These are phyloP conservation scores for Limnephilus rhombicus DNA, from an alignment of 2,888 invertebrate species.

Conservation along the genomic window DNA sequence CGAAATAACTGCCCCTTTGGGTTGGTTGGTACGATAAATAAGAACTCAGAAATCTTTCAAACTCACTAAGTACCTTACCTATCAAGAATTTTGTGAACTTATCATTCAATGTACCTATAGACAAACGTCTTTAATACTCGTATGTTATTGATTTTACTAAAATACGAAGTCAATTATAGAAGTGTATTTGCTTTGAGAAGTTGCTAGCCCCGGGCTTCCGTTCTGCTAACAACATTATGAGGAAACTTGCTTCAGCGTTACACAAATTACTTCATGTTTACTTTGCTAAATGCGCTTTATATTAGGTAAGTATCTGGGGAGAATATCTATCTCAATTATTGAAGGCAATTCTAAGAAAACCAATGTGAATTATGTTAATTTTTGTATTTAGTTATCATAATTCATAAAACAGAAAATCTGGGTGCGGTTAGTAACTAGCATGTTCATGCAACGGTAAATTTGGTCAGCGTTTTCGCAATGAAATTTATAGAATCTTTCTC, in stretches of 20 bases:
- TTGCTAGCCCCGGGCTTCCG: slow-evolving; percentile 5
- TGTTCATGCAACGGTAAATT: no score
- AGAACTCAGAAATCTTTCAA: not conserved
- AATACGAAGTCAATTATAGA: slow-evolving; percentile 28
- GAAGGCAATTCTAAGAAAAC: not conserved
- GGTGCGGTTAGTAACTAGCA: no score
- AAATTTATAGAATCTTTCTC: no score
- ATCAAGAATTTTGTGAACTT: not conserved
- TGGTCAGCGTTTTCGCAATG: no score
- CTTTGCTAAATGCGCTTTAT: slow-evolving; percentile 32
- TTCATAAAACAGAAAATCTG: not conserved
- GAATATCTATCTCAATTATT: not conserved
- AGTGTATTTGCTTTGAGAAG: slow-evolving; percentile 27
- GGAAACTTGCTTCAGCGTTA: slow-evolving; percentile 5
- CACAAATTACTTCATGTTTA: slow-evolving; percentile 28
- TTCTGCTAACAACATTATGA: slow-evolving; percentile 10
- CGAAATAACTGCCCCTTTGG: not conserved
- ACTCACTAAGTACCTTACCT: not conserved
- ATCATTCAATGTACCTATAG: not conserved
- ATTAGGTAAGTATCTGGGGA: not conserved
- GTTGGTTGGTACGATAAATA: no score
- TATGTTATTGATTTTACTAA: slow-evolving; percentile 9
- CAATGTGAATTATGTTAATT: not conserved
- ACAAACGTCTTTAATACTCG: slow-evolving; percentile 5
- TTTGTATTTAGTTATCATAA: not conserved